phyloP scores from a whole-genome alignment of 2,888 invertebrate species.

The Tubulanus polymorphus region DNA sequence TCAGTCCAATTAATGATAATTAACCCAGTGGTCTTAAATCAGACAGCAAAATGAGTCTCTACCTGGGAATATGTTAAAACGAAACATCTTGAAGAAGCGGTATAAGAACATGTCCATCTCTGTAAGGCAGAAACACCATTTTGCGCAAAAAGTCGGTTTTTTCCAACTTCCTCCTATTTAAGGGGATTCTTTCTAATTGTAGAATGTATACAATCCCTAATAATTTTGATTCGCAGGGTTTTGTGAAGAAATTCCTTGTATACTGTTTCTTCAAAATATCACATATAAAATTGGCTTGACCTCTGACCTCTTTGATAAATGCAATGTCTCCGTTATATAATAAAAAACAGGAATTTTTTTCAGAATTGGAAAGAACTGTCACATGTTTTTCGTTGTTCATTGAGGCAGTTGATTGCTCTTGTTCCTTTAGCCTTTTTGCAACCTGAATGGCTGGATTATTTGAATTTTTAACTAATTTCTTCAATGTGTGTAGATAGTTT shows the following conservation, averaged over 20 bases:
- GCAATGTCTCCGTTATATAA: slow-evolving; percentile 1
- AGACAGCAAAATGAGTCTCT: too few relatives aligned
- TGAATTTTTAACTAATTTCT: slow-evolving; percentile 10
- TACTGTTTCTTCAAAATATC: slow-evolving; percentile 1
- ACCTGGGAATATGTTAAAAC: too few relatives aligned
- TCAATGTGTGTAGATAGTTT: slow-evolving; percentile 17
- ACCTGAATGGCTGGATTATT: slow-evolving; percentile 14
- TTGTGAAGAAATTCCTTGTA: slow-evolving; percentile 7
- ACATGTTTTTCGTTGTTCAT: too few relatives aligned
- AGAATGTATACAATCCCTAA: slow-evolving; percentile 8
- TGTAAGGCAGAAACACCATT: slow-evolving; percentile 8
- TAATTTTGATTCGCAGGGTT: slow-evolving; percentile 15
- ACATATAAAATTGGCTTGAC: slow-evolving; percentile 6
- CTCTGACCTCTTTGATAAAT: slow-evolving; percentile 8
- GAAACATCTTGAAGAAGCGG: slow-evolving; percentile 14
- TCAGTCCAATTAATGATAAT: too few relatives aligned
- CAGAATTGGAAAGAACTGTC: too few relatives aligned
- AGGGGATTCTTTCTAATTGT: neutral
- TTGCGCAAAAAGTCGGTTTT: slow-evolving; percentile 2
- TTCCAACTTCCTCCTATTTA: slow-evolving; percentile 6
- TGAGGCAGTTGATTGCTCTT: neutral
- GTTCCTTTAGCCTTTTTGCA: slow-evolving; percentile 5
- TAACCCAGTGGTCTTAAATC: too few relatives aligned
- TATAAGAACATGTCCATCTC: slow-evolving; percentile 8
- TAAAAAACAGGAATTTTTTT: slow-evolving; percentile 5